Base-by-base conservation (phyloP, 1,140 invertebrate species). In the Orchesella cincta region DNA sequence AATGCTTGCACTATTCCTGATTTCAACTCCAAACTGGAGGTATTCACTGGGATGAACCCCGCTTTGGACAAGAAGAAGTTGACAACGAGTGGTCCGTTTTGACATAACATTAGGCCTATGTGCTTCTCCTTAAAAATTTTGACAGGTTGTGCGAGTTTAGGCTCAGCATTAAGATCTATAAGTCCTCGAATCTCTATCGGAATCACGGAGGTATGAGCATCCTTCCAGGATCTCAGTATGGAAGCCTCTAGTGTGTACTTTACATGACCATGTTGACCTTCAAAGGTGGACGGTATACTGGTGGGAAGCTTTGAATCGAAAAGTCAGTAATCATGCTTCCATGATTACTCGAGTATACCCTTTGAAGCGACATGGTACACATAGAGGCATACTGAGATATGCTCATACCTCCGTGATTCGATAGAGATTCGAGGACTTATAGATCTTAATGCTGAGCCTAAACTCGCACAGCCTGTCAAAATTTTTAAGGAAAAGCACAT, bases 201-300 rank as follows among this genome's bases (percentile, higher is more conserved):
- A 76, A 76, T 76, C 83, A 86, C 86, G 84, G 86, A 84, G 80
- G 28, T 73, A 46, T 73, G 71, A 29, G 36, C 86, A 87, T 83
- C 71, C 23, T 84, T 86, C 87, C 87, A 89, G 3, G 88, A 86
- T 75, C 88, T 86, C 52, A 88, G 87, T 78, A 90, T 85, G 57
- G 88, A 85, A 12, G 86, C 88, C 79, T 89, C 89, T 20, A 89
- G 76, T 82, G 86, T 87, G 79, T 90, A 90, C 52, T 87, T 83
- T 31, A 90, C 85, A 77, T 84, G 84, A 16, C 89, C 89, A 82
- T 86, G 83, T 67, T 85, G 83, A 12, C 88, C 88, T 82, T 90
- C 88, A 84, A 89, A 89, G 31, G 88, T 89, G 57, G 87, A 85
- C 0, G 87, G 86, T 73, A 87, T 83, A 12, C 84, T 84, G 18